Evolutionary conservation across 2,888 invertebrate genomes (phyloP).

Genomic region (Urechis unicinctus): DNA sequence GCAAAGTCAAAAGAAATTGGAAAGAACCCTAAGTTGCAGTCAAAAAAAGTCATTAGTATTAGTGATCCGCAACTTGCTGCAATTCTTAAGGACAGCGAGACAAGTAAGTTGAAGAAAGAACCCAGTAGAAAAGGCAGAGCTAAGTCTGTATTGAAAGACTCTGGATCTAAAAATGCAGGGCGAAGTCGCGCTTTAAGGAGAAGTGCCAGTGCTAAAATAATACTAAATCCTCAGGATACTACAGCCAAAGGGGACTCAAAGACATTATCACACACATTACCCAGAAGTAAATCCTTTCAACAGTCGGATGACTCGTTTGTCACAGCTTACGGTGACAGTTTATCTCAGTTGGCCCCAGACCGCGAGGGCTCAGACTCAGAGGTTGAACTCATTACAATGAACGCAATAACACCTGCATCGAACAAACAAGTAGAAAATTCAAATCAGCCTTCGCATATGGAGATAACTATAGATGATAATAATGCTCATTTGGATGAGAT

Average conservation of each 20-base stretch:
- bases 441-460: not conserved
- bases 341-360: not conserved
- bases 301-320: conserved; percentile 20
- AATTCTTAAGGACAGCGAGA: not conserved
- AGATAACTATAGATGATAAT: not conserved
- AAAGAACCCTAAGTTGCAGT: not conserved
- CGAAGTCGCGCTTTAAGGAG: not conserved
- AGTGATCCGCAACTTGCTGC: not conserved
- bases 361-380: not conserved
- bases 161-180: not conserved
- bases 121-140: not conserved
- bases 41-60: conserved; percentile 1
- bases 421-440: not conserved
- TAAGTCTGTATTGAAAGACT: not conserved
- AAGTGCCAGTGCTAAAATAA: not conserved
- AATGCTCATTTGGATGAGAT: not conserved
- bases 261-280: not conserved
- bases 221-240: too few relatives aligned
- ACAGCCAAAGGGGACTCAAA: not conserved
- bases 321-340: conserved; percentile 9
- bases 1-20: not conserved
- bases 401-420: not conserved
- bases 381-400: not conserved
- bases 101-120: not conserved
- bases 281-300: conserved; percentile 2